Evolutionary conservation across 2,797 vertebrate species (phyloP).

Genomic region (Karalla daura): DNA sequence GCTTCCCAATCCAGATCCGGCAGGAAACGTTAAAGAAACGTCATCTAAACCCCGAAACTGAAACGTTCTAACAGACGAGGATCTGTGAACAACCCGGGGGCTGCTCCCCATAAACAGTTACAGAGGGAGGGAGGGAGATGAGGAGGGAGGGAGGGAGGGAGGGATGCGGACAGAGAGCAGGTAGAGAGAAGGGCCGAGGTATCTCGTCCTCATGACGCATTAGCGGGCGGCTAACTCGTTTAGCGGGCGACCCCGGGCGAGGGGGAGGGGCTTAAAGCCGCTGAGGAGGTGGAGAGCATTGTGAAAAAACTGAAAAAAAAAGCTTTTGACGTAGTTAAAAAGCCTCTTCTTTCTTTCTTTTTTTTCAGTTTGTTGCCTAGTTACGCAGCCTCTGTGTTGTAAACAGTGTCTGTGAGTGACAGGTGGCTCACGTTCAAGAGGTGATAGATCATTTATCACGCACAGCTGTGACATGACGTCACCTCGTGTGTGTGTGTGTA

Average conservation of each 20-base stretch:
- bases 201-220: slow-evolving; percentile 36
- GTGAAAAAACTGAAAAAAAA: not conserved
- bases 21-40: not conserved
- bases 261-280: slow-evolving; percentile 18
- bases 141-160: not conserved
- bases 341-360: not conserved
- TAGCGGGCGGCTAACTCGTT: slow-evolving; percentile 55
- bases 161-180: slow-evolving; percentile 29
- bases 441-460: slow-evolving; percentile 16
- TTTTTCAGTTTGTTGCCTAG: not conserved
- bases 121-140: slow-evolving; percentile 6
- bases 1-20: slow-evolving; percentile 1
- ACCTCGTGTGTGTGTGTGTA: slow-evolving; percentile 2
- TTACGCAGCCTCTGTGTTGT: slow-evolving; percentile 6
- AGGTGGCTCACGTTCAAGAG: slow-evolving; percentile 33
- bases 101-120: slow-evolving; percentile 27
- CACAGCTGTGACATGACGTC: not conserved
- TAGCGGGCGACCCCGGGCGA: slow-evolving; percentile 18
- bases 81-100: slow-evolving; percentile 16
- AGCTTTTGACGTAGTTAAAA: no score
- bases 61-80: slow-evolving; percentile 1
- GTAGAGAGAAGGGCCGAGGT: slow-evolving; percentile 17
- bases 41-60: not conserved
- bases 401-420: slow-evolving; percentile 17
- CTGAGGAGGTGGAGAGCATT: slow-evolving; percentile 4